Percentiles rank a stretch among this genome's conserved stretches.
Conservation (phyloP, 2,113 vertebrate genomes). For the Gymnorhina tibicen region DNA sequence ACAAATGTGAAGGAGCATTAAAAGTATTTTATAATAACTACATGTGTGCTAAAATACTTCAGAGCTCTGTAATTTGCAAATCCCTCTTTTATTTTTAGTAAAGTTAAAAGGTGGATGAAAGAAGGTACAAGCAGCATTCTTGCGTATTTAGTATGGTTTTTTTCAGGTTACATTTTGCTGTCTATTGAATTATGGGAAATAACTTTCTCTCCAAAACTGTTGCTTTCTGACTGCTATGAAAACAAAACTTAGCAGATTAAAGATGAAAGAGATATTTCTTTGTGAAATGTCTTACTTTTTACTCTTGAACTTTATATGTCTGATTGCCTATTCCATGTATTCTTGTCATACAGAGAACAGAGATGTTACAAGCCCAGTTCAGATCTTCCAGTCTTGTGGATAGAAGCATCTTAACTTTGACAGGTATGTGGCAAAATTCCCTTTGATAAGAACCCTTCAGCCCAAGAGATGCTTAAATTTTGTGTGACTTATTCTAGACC, state of each 20-base stretch:
- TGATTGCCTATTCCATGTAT: neutral
- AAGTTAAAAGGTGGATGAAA: slow-evolving; percentile 30
- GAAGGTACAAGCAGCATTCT: neutral
- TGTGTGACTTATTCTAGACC: neutral
- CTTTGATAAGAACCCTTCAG: neutral
- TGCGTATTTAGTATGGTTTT: neutral
- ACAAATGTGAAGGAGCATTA: neutral
- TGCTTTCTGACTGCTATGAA: neutral
- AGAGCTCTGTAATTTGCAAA: slow-evolving; percentile 51
- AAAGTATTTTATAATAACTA: slow-evolving; percentile 17
- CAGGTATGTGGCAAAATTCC: neutral
- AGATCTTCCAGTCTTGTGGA: neutral
- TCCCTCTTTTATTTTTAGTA: slow-evolving; percentile 27
- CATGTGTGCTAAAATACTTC: neutral
- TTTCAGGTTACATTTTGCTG: slow-evolving; percentile 21
- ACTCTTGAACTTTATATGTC: neutral
- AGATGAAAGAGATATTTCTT: neutral
- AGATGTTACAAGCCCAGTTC: neutral
- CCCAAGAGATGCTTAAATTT: neutral
- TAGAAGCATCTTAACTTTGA: neutral
- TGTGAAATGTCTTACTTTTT: neutral
- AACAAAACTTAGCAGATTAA: neutral
- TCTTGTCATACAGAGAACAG: neutral
- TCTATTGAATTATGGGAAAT: neutral
- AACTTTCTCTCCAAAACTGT: neutral